Evolutionary conservation across 2,797 vertebrate genomes (phyloP), one percentile per base, ranked within the genome.

Genomic region (Characodon lateralis): DNA sequence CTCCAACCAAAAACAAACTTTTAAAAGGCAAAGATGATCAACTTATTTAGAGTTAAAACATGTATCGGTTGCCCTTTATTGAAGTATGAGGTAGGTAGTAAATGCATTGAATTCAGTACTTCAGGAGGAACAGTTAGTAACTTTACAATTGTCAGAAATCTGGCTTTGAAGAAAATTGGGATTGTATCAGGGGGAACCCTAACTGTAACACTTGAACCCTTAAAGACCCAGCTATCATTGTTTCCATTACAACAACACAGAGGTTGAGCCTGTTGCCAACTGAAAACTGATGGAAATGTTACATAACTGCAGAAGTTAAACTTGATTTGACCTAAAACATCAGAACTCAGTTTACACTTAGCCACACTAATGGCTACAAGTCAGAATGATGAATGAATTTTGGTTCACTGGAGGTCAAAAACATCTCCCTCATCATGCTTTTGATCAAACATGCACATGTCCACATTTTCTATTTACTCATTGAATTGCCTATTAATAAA

Each of bases 11-110:
- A 51, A 16, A 18, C 50, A 24, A 39, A 77, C 22, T 56, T 51
- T 50, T 65, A 18, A 46, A 26, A 82, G 72, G 68, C 65, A 39
- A 55, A 65, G 18, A 71, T 77, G 71, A 73, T 53, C 56, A 28
- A 1, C 75, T 86, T 77, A 24, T 41, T 76, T 50, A 39, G 79
- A 80, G 65, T 56, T 28, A 74, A 2, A 35, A 2, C 18, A n/a
- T 88, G 88, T 89, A 87, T 89, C 87, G 87, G 87, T 86, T 89
- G 79, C 26, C 78, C 73, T 90, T 86, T 88, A 86, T 4, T 35
- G 35, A 35, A 35, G 35, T 35, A 35, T 12, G 48, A 48, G 12
- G 48, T 48, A 48, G 48, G 48, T 39, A 20, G 16, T 22, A 8
- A 35, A 65, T 35, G 18, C 7, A 39, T 20, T 39, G 18, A 65